These are phyloP conservation scores for Calyptomena viridis DNA, from an alignment of 2,113 vertebrate species.

Conservation along the genomic window DNA sequence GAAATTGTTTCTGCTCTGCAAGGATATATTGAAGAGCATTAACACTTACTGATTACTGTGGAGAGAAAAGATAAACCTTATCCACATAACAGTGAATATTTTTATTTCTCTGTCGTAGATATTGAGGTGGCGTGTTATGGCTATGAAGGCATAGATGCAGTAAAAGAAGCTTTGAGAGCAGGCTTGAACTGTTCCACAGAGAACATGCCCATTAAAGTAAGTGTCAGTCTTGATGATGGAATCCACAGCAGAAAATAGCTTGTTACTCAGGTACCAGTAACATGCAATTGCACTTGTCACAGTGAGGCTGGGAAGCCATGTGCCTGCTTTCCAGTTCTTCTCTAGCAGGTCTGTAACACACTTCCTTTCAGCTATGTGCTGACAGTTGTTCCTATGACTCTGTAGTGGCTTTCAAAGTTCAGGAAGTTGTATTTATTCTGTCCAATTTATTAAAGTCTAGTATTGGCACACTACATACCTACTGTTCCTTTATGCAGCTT, in stretches of 20 bases:
- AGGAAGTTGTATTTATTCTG: not conserved
- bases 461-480: not conserved
- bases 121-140: slow-evolving; percentile 98
- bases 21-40: not conserved
- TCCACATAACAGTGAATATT: not conserved
- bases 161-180: slow-evolving; percentile 94
- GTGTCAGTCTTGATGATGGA: not conserved
- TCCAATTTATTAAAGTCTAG: not conserved
- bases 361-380: not conserved
- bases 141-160: slow-evolving; percentile 97
- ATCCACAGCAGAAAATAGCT: no score
- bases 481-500: not conserved
- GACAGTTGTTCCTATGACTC: not conserved
- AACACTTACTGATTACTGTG: not conserved
- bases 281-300: not conserved
- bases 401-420: not conserved
- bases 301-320: not conserved
- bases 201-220: slow-evolving; percentile 96
- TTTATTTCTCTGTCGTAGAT: slow-evolving; percentile 74
- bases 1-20: not conserved
- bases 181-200: slow-evolving; percentile 95
- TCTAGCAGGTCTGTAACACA: not conserved
- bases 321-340: not conserved
- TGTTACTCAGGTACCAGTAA: not conserved
- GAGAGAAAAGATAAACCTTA: not conserved